Conservation (phyloP, 2,888 invertebrate genomes). For the Micoletzkya japonica region DNA sequence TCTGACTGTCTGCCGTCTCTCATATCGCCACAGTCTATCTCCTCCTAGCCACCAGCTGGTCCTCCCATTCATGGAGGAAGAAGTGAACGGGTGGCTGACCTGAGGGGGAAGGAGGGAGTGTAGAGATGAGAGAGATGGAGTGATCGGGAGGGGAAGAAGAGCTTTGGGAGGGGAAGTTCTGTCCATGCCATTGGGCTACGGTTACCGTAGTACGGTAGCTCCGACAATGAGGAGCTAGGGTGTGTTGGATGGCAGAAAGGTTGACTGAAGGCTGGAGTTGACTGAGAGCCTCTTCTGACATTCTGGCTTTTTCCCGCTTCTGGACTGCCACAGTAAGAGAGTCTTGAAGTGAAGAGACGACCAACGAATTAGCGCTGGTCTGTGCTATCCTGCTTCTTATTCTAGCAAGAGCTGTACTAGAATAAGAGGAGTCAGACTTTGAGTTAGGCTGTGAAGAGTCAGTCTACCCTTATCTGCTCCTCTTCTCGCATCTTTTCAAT, state of each 20-base stretch:
- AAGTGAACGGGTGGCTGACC: background rate
- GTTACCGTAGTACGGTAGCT: background rate
- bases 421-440: too few relatives aligned
- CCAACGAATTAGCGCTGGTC: too few relatives aligned
- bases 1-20: background rate
- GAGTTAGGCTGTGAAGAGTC: too few relatives aligned
- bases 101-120: background rate
- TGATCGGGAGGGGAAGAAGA: background rate
- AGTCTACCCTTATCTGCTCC: background rate
- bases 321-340: too few relatives aligned
- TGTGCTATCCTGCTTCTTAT: too few relatives aligned
- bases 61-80: conserved; percentile 1
- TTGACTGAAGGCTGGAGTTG: too few relatives aligned
- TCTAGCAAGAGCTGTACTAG: too few relatives aligned
- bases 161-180: background rate
- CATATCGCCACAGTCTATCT: background rate
- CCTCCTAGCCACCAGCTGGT: background rate
- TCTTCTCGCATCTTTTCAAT: background rate
- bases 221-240: too few relatives aligned
- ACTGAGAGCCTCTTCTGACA: too few relatives aligned
- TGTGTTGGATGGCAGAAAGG: too few relatives aligned
- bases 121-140: conserved; percentile 8
- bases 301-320: too few relatives aligned
- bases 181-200: background rate
- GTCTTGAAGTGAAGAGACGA: too few relatives aligned